Percentiles rank a stretch among this genome's conserved stretches.
Conservation (phyloP, 1,140 invertebrate genomes). For the Drosophila virilis region DNA sequence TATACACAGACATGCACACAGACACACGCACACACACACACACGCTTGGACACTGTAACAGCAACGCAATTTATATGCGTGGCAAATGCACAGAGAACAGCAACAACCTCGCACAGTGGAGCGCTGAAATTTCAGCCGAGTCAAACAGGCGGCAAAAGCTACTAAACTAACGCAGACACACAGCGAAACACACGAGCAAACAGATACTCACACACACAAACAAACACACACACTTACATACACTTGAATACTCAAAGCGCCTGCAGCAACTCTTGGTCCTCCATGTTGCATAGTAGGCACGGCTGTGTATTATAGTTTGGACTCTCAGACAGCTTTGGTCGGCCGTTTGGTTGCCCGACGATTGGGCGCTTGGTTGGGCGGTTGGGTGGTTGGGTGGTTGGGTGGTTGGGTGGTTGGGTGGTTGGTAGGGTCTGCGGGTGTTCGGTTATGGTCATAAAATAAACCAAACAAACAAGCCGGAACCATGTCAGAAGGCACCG, state of each 20-base stretch:
- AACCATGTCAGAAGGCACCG: slow-evolving; percentile 79
- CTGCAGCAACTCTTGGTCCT: slow-evolving; percentile 39
- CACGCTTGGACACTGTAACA: slow-evolving; percentile 5
- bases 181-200: slow-evolving; percentile 7
- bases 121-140: slow-evolving; percentile 66
- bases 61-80: slow-evolving; percentile 72
- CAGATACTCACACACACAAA: slow-evolving; percentile 8
- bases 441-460: slow-evolving; percentile 82
- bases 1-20: slow-evolving; percentile 4
- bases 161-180: slow-evolving; percentile 66
- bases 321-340: slow-evolving; percentile 28
- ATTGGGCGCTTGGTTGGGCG: background rate
- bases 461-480: slow-evolving; percentile 83
- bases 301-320: slow-evolving; percentile 37
- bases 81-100: slow-evolving; percentile 45
- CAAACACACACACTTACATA: slow-evolving; percentile 19
- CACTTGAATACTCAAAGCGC: slow-evolving; percentile 11
- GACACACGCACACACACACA: slow-evolving; percentile 31
- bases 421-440: slow-evolving; percentile 11
- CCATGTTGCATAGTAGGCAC: slow-evolving; percentile 29
- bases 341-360: slow-evolving; percentile 6
- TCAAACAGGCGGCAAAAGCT: slow-evolving; percentile 79
- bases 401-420: background rate
- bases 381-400: background rate
- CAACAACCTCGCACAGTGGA: slow-evolving; percentile 29